Evolutionary conservation across 1,140 invertebrate species (phyloP).

Genomic region (Drosophila murphyi): DNA sequence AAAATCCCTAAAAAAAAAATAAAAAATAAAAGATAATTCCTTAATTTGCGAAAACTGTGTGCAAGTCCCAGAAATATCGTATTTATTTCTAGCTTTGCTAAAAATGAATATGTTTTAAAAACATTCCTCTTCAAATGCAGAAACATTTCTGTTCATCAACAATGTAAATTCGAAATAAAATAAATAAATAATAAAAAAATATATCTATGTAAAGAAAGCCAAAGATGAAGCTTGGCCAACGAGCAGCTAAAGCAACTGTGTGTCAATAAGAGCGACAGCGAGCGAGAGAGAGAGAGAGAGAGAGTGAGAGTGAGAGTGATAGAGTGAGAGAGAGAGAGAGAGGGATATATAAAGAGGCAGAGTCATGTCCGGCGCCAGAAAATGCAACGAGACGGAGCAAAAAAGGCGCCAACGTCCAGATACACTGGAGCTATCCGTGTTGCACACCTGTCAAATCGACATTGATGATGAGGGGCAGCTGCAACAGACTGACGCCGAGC

Average conservation of each 20-base stretch:
- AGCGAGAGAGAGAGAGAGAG: conserved; percentile 1
- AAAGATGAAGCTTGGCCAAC: conserved; percentile 7
- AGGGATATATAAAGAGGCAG: neutral
- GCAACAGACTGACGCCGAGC: neutral
- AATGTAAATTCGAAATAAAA: no score
- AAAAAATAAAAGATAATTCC: no score
- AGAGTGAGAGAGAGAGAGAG: neutral
- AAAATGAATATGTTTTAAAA: no score
- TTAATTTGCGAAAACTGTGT: no score
- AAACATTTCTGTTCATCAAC: neutral
- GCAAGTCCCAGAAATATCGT: no score
- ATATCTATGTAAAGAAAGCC: neutral
- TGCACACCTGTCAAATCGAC: conserved; percentile 21
- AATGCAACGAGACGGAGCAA: conserved; percentile 48
- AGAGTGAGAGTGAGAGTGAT: neutral
- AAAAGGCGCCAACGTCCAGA: conserved; percentile 70
- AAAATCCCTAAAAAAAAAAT: neutral
- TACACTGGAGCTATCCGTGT: conserved; percentile 71
- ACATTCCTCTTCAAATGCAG: no score
- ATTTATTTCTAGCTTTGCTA: no score
- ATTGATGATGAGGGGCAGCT: neutral
- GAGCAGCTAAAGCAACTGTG: neutral
- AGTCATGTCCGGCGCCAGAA: conserved; percentile 56
- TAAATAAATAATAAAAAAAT: neutral
- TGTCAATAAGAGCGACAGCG: neutral